Conservation (phyloP, 2,113 vertebrate species). For the Centropristis striata region DNA sequence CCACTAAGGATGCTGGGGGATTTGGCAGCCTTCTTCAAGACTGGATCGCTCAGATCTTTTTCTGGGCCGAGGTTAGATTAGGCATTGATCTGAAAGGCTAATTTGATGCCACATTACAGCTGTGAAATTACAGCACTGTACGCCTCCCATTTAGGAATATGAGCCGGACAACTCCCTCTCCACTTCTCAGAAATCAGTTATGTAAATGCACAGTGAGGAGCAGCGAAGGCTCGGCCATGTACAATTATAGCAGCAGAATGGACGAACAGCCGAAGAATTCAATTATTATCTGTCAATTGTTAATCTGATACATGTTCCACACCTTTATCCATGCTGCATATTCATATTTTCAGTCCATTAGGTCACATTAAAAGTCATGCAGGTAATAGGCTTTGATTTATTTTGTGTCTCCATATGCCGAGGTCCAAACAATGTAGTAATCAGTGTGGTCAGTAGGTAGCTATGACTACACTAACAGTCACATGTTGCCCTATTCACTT, state of each 20-base stretch:
- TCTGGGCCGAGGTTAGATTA: constrained; percentile 80
- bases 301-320: constrained; percentile 22
- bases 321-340: background rate
- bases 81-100: constrained; percentile 81
- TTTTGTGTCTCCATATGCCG: background rate
- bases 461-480: constrained; percentile 23
- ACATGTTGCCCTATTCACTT: constrained; percentile 33
- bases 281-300: constrained; percentile 35
- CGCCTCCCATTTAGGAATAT: constrained; percentile 58
- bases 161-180: constrained; percentile 62
- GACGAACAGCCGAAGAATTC: constrained; percentile 24
- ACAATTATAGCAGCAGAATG: constrained; percentile 22
- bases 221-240: constrained; percentile 21
- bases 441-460: constrained; percentile 24
- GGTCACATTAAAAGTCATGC: background rate
- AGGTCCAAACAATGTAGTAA: constrained; percentile 39
- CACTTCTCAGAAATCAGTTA: constrained; percentile 65
- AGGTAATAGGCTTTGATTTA: background rate
- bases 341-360: background rate
- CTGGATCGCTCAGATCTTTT: constrained; percentile 75
- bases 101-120: constrained; percentile 83
- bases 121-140: constrained; percentile 76
- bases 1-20: constrained; percentile 66
- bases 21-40: constrained; percentile 68
- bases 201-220: constrained; percentile 48